Evolutionary conservation across 1,140 invertebrate species (phyloP).

Genomic region (Trachymyrmex septentrionalis): DNA sequence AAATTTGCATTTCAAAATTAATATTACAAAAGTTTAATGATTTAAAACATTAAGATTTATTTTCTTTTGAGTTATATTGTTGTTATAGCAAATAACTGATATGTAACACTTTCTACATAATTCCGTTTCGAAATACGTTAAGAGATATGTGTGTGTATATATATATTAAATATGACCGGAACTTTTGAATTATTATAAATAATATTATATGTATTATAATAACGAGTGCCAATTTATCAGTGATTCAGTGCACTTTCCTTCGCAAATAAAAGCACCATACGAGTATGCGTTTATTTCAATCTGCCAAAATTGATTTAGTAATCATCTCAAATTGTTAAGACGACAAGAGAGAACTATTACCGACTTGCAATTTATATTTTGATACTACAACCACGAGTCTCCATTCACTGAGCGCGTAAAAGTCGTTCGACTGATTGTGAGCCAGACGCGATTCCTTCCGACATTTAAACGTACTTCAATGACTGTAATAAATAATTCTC

Average conservation of each 20-base stretch:
- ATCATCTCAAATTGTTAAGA: neutral
- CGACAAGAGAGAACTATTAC: neutral
- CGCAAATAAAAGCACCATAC: conserved; percentile 6
- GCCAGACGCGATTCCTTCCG: neutral
- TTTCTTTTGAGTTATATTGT: too few species aligned
- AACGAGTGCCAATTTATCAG: conserved; percentile 47
- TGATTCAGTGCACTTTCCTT: neutral
- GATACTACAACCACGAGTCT: neutral
- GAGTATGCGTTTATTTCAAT: neutral
- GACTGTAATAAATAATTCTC: neutral
- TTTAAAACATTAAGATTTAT: too few species aligned
- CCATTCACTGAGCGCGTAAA: conserved; percentile 19
- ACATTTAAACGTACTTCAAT: neutral
- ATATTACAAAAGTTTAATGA: too few species aligned
- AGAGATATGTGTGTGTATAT: neutral
- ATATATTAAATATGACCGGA: neutral
- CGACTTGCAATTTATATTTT: conserved; percentile 15
- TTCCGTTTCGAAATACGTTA: neutral
- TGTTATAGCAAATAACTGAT: too few species aligned
- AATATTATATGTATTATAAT: neutral
- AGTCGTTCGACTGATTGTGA: neutral
- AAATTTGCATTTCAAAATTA: too few species aligned
- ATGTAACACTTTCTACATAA: neutral
- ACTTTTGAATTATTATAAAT: conserved; percentile 26
- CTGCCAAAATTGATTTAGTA: conserved; percentile 1